Evolutionary conservation across 2,888 invertebrate species (phyloP).

Genomic region (Clusia tigrina): DNA sequence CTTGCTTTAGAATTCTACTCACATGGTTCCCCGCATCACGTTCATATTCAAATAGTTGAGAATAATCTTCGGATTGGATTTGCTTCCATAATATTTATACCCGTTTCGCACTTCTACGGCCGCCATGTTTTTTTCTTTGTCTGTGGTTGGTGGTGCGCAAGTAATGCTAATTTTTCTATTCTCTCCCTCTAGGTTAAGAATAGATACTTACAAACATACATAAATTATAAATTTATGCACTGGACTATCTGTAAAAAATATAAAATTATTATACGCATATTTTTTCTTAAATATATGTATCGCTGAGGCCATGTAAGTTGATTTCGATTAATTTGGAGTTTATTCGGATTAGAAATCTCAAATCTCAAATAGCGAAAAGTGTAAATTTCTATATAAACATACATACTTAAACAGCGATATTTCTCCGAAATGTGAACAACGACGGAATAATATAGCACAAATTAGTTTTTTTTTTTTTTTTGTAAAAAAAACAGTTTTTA

Average conservation of each 20-base stretch:
- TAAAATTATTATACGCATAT: no score
- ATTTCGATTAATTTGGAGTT: no score
- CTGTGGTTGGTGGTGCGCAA: conserved; percentile 12
- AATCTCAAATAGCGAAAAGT: no score
- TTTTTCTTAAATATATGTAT: no score
- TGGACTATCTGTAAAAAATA: conserved; percentile 21
- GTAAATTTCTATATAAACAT: no score
- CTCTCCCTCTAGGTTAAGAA: neutral
- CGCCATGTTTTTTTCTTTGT: conserved; percentile 50
- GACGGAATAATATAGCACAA: no score
- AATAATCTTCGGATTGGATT: conserved; percentile 68
- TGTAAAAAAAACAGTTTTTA: no score
- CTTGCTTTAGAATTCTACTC: conserved; percentile 65
- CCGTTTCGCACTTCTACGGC: conserved; percentile 76
- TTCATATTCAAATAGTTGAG: conserved; percentile 77
- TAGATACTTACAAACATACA: neutral
- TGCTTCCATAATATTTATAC: conserved; percentile 73
- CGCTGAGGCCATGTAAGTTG: no score
- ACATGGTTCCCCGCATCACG: conserved; percentile 80
- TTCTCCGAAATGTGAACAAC: no score
- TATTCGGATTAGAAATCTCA: no score
- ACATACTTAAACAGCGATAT: no score
- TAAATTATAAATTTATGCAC: conserved; percentile 20
- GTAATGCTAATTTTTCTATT: neutral
- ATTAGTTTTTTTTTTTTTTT: no score